phyloP scores from a whole-genome alignment of 1,140 invertebrate genomes.

The Capitella teleta region DNA sequence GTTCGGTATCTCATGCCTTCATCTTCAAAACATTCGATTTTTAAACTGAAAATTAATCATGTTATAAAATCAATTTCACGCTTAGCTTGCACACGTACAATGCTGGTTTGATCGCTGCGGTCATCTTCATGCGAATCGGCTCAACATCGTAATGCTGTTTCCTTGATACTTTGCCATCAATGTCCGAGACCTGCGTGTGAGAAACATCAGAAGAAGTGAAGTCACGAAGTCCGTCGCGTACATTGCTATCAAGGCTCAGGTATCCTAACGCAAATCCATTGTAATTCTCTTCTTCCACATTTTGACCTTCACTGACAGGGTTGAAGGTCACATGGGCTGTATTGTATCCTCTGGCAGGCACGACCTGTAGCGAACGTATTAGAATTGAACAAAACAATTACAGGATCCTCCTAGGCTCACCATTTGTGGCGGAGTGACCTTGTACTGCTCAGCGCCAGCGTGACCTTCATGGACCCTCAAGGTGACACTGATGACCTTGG shows the following conservation, averaged over 20 bases:
- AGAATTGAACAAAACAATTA: too few species aligned
- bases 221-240: too few species aligned
- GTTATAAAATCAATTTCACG: not conserved
- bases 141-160: conserved; percentile 20
- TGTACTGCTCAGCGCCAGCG: too few species aligned
- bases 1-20: conserved; percentile 33
- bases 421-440: too few species aligned
- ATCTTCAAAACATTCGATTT: conserved; percentile 33
- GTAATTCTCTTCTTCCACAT: conserved; percentile 22
- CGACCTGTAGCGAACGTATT: too few species aligned
- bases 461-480: not conserved
- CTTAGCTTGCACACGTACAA: conserved; percentile 19
- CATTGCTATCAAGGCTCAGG: conserved; percentile 23
- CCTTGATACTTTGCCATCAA: conserved; percentile 15
- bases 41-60: conserved; percentile 18
- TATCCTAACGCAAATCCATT: conserved; percentile 25
- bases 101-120: conserved; percentile 32
- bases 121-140: conserved; percentile 26
- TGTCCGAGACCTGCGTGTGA: conserved; percentile 12
- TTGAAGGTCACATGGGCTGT: conserved; percentile 24
- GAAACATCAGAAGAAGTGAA: too few species aligned
- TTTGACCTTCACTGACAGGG: conserved; percentile 20
- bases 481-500: not conserved
- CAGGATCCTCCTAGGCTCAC: too few species aligned
- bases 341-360: conserved; percentile 22